phyloP scores from a whole-genome alignment of 2,888 invertebrate species.

The Pandemis corylana region DNA sequence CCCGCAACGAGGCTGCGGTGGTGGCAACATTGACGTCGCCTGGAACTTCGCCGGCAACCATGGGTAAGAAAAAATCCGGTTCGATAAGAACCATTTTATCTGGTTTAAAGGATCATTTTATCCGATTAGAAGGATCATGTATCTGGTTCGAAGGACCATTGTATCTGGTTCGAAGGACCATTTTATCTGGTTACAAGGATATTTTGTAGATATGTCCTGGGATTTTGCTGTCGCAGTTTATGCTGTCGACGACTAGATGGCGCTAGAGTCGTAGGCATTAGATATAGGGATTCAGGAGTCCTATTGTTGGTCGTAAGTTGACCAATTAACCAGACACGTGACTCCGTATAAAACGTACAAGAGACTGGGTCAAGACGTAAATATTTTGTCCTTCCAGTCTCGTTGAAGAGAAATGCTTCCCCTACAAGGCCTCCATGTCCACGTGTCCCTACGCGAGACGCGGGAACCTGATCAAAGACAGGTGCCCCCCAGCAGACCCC shows the following conservation, averaged over 20 bases:
- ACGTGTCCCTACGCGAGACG: conserved; percentile 85
- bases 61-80: conserved; percentile 81
- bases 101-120: conserved; percentile 2
- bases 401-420: conserved; percentile 94
- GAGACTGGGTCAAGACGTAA: too few relatives aligned
- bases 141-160: conserved; percentile 8
- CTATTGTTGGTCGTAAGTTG: too few relatives aligned
- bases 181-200: conserved; percentile 3
- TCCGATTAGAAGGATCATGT: conserved; percentile 12
- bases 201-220: too few relatives aligned
- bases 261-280: too few relatives aligned
- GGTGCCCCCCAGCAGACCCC: conserved; percentile 82
- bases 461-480: conserved; percentile 77
- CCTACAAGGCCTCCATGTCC: conserved; percentile 87
- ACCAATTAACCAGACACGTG: not conserved
- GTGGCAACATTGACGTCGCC: conserved; percentile 95
- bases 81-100: not conserved
- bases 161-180: not conserved
- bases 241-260: too few relatives aligned
- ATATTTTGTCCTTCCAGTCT: conserved; percentile 82
- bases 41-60: conserved; percentile 94
- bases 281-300: too few relatives aligned
- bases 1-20: conserved; percentile 92
- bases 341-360: too few relatives aligned
- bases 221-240: too few relatives aligned